Conservation (phyloP, 2,113 vertebrate species). For the Galbula dea region DNA sequence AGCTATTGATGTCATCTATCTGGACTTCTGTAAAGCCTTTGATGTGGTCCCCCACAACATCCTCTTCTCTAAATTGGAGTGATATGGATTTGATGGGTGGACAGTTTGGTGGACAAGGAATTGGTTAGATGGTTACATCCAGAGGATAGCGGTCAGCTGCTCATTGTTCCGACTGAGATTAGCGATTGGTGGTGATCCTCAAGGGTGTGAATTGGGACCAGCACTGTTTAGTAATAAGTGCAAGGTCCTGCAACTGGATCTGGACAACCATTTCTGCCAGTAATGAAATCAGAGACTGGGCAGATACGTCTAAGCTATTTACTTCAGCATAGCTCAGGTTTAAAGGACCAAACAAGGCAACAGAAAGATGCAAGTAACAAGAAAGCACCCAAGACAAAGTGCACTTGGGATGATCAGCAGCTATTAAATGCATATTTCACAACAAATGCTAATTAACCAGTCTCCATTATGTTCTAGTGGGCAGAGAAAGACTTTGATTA, state of each 20-base stretch:
- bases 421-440: background rate
- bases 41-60: fast-evolving
- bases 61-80: too few species aligned
- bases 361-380: background rate
- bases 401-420: background rate
- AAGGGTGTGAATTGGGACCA: background rate
- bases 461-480: background rate
- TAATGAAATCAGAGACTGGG: background rate
- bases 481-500: background rate
- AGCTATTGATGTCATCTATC: background rate
- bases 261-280: background rate
- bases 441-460: background rate
- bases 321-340: background rate
- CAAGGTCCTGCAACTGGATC: too few species aligned
- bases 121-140: background rate
- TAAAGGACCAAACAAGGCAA: background rate
- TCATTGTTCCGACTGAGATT: background rate
- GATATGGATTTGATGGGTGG: background rate
- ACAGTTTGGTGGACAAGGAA: background rate
- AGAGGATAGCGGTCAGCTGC: background rate
- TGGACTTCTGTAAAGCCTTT: background rate
- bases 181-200: background rate
- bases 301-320: background rate
- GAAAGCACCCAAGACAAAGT: background rate
- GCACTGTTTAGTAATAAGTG: background rate